Percentiles rank a stretch among this genome's conserved stretches.
phyloP scores from a whole-genome alignment of 53 echinoderm and acorn worm species.

The Apostichopus leukothele region DNA sequence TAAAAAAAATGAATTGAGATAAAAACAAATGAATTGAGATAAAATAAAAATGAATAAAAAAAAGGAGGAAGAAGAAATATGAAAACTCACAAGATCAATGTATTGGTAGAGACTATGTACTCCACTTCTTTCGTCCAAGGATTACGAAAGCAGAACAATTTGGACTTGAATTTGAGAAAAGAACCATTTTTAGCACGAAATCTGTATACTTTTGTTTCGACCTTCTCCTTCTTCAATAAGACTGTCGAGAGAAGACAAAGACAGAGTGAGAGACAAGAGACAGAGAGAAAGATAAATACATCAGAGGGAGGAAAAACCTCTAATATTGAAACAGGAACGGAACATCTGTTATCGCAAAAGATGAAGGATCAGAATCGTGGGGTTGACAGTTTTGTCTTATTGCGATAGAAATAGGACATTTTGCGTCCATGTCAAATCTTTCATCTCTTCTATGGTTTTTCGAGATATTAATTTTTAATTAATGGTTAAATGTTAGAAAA shows the following conservation, averaged over 20 bases:
- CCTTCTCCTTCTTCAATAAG: constrained; percentile 73
- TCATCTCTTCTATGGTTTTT: too few species aligned
- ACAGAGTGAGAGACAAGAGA: background rate
- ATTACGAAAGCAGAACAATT: constrained; percentile 90
- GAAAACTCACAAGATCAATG: constrained; percentile 65
- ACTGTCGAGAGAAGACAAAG: constrained; percentile 49
- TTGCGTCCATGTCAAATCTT: too few species aligned
- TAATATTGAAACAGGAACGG: too few species aligned
- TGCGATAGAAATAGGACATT: too few species aligned
- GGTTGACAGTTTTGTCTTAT: too few species aligned
- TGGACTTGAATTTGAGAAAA: constrained; percentile 71
- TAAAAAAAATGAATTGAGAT: too few species aligned
- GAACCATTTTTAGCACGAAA: constrained; percentile 88
- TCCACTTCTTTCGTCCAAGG: constrained; percentile 97
- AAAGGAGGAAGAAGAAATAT: background rate
- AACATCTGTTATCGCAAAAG: too few species aligned
- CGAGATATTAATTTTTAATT: too few species aligned
- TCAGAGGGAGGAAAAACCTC: background rate
- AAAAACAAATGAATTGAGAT: too few species aligned
- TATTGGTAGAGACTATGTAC: constrained; percentile 93
- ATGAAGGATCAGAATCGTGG: too few species aligned
- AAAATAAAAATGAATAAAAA: too few species aligned
- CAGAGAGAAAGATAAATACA: background rate
- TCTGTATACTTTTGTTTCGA: constrained; percentile 67
- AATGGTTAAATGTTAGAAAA: too few species aligned